Evolutionary conservation across 2,113 vertebrate species (phyloP).

Genomic region (Tor tambroides): DNA sequence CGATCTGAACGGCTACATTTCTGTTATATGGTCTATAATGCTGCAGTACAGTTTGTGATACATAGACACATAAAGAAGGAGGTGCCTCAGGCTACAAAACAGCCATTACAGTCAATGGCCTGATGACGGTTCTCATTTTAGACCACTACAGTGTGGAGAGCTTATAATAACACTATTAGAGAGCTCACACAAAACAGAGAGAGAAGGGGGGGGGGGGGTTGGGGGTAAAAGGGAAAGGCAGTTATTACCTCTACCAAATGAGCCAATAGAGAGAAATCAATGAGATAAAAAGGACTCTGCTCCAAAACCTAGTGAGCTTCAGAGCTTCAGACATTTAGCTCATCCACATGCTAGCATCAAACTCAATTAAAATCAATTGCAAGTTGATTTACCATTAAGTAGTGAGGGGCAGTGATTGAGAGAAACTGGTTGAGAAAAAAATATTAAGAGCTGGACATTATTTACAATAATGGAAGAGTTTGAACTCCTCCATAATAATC

Average conservation of each 20-base stretch:
- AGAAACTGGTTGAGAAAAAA: neutral
- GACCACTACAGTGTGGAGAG: conserved; percentile 68
- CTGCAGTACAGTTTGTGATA: conserved; percentile 48
- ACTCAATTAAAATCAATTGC: neutral
- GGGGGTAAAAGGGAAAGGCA: conserved; percentile 48
- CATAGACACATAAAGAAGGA: conserved; percentile 40
- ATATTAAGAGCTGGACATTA: neutral
- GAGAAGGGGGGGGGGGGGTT: conserved; percentile 45
- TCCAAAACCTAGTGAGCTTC: conserved; percentile 51
- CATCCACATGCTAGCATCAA: neutral
- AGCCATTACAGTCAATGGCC: conserved; percentile 70
- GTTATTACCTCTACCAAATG: conserved; percentile 1
- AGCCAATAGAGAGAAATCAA: conserved; percentile 30
- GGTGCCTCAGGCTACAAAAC: conserved; percentile 49
- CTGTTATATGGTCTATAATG: conserved; percentile 49
- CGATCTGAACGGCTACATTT: conserved; percentile 70
- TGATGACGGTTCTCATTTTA: conserved; percentile 74
- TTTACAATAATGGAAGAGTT: no score
- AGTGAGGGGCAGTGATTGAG: neutral
- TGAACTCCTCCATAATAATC: no score
- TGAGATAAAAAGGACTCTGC: conserved; percentile 37
- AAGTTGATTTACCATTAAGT: neutral
- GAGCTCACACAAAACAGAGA: conserved; percentile 49
- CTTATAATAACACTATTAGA: conserved; percentile 80
- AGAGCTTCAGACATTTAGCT: neutral